Percentiles rank a stretch among this genome's conserved stretches.
These are phyloP conservation scores for Hypolimnas misippus DNA, from an alignment of 2,888 invertebrate genomes.

Conservation along the genomic window DNA sequence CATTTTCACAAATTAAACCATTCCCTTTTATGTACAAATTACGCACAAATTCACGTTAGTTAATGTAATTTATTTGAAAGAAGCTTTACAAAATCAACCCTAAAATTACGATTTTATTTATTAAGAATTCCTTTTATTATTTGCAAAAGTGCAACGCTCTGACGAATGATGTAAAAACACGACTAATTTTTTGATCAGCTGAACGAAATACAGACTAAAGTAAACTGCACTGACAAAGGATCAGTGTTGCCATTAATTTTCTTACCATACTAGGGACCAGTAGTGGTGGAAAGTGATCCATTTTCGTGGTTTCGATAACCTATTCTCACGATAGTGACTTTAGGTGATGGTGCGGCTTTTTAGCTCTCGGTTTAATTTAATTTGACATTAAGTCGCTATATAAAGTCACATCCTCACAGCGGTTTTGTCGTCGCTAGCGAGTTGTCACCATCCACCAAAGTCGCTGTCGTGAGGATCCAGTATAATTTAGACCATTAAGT, in stretches of 20 bases:
- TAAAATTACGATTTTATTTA: constrained; percentile 24
- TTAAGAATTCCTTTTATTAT: constrained; percentile 40
- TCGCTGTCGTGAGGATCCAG: too few species aligned
- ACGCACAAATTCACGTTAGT: constrained; percentile 24
- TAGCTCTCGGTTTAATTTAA: too few species aligned
- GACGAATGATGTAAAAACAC: constrained; percentile 54
- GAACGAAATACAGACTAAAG: constrained; percentile 22
- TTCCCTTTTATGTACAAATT: constrained; percentile 21
- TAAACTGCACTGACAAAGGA: constrained; percentile 5
- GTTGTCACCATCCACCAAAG: too few species aligned
- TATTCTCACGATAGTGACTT: too few species aligned
- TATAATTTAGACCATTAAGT: too few species aligned
- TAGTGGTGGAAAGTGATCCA: too few species aligned
- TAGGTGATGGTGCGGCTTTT: too few species aligned
- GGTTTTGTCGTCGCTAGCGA: too few species aligned
- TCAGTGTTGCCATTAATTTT: not conserved
- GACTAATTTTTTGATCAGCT: constrained; percentile 54
- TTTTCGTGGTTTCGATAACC: too few species aligned
- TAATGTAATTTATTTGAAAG: constrained; percentile 12
- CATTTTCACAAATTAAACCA: constrained; percentile 61
- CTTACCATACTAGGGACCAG: too few species aligned
- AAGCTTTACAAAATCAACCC: constrained; percentile 20
- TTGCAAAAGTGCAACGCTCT: constrained; percentile 39
- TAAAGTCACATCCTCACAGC: too few species aligned
- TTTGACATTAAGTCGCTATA: too few species aligned